Evolutionary conservation across 2,797 vertebrate genomes (phyloP).

Genomic region (Siniperca obscura): DNA sequence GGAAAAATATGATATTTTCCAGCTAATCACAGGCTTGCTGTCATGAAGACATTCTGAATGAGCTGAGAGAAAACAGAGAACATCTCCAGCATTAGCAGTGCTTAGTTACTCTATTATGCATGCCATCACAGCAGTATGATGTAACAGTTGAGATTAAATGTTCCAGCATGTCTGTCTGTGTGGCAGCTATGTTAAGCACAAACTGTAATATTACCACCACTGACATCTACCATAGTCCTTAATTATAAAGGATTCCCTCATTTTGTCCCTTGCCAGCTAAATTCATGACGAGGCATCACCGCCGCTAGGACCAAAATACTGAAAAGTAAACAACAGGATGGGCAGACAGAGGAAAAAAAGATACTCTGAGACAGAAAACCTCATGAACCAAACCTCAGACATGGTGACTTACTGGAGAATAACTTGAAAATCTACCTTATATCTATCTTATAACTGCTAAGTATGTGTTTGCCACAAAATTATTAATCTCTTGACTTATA

Average conservation of each 20-base stretch:
- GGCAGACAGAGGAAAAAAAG: neutral
- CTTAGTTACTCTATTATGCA: conserved; percentile 27
- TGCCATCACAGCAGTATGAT: conserved; percentile 40
- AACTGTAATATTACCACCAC: conserved; percentile 38
- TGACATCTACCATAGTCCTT: conserved; percentile 30
- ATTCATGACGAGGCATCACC: conserved; percentile 10
- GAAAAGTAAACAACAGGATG: conserved; percentile 43
- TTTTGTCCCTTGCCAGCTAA: conserved; percentile 7
- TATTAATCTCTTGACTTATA: neutral
- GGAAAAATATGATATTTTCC: conserved; percentile 51
- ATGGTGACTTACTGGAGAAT: neutral
- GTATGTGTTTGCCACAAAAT: neutral
- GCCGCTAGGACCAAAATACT: conserved; percentile 41
- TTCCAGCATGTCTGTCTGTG: conserved; percentile 49
- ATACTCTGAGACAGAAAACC: conserved; percentile 5
- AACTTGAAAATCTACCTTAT: conserved; percentile 2
- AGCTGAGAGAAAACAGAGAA: conserved; percentile 40
- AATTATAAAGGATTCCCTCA: conserved; percentile 53
- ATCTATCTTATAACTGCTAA: neutral
- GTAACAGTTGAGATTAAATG: conserved; percentile 53
- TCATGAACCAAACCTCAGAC: conserved; percentile 35
- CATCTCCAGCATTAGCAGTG: conserved; percentile 35
- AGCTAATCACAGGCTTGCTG: conserved; percentile 53
- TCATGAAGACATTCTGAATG: conserved; percentile 32
- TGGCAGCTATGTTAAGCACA: conserved; percentile 43